These are phyloP conservation scores for Procambarus virginalis DNA, from an alignment of 1,140 invertebrate genomes.

Conservation along the genomic window DNA sequence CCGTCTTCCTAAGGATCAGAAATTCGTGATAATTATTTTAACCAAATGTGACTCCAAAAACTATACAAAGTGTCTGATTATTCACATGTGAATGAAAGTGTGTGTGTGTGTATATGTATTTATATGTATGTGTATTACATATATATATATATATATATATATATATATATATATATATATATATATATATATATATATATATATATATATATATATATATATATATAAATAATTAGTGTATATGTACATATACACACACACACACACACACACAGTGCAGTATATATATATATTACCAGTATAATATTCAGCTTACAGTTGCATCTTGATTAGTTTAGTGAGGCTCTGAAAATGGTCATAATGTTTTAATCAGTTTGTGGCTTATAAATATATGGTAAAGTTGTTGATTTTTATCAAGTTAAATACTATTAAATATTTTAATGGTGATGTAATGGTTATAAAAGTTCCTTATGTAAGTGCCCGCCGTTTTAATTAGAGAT, in stretches of 20 bases:
- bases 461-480: slow-evolving; percentile 61
- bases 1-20: slow-evolving; percentile 38
- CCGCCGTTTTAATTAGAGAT: slow-evolving; percentile 43
- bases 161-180: no score
- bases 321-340: slow-evolving; percentile 37
- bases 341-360: slow-evolving; percentile 15
- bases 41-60: slow-evolving; percentile 5
- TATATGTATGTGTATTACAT: no score
- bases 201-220: no score
- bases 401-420: slow-evolving; percentile 57
- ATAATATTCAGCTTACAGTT: slow-evolving; percentile 27
- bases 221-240: no score
- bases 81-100: slow-evolving; percentile 14
- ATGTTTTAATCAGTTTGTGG: slow-evolving; percentile 15
- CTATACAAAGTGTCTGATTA: background rate
- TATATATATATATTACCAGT: background rate
- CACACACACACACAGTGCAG: no score
- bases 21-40: slow-evolving; percentile 1
- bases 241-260: no score
- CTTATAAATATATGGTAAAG: slow-evolving; percentile 28
- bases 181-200: no score
- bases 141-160: no score
- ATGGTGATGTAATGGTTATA: slow-evolving; percentile 44
- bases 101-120: no score
- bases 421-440: slow-evolving; percentile 28